Conservation (phyloP, 2,113 vertebrate species). For the Dicerorhinus sumatrensis region DNA sequence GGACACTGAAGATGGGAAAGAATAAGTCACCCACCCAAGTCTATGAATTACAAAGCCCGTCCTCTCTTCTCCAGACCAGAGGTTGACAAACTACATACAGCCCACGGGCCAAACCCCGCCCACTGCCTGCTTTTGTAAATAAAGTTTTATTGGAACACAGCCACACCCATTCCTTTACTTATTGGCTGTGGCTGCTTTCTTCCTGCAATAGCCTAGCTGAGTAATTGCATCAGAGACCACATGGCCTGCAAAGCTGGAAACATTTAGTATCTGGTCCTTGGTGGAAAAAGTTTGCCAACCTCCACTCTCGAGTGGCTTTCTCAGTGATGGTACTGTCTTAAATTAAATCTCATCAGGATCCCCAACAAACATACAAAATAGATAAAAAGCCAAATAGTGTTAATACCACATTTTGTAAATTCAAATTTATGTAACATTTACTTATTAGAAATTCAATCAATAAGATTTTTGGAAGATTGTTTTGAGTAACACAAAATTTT, state of each 20-base stretch:
- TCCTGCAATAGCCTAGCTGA: not conserved
- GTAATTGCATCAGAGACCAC: not conserved
- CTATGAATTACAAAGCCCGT: not conserved
- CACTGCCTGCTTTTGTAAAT: not conserved
- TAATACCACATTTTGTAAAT: not conserved
- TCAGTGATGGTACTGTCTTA: not conserved
- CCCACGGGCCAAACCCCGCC: not conserved
- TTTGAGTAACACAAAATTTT: not conserved
- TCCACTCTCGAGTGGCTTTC: not conserved
- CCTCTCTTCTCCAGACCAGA: not conserved
- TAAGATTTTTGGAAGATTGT: not conserved
- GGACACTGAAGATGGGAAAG: not conserved
- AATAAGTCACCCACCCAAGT: not conserved
- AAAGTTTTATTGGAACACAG: constrained; percentile 21
- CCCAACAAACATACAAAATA: not conserved
- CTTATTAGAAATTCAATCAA: constrained; percentile 25
- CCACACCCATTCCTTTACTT: not conserved
- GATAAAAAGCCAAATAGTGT: not conserved
- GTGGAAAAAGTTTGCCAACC: not conserved
- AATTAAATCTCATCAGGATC: not conserved
- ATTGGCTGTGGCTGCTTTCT: not conserved
- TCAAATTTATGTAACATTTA: not conserved
- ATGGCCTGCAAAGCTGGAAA: not conserved
- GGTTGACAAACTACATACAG: not conserved
- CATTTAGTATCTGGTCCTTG: not conserved